These are phyloP conservation scores for Polydrusus tereticollis DNA, from an alignment of 2,888 invertebrate genomes.

Conservation along the genomic window DNA sequence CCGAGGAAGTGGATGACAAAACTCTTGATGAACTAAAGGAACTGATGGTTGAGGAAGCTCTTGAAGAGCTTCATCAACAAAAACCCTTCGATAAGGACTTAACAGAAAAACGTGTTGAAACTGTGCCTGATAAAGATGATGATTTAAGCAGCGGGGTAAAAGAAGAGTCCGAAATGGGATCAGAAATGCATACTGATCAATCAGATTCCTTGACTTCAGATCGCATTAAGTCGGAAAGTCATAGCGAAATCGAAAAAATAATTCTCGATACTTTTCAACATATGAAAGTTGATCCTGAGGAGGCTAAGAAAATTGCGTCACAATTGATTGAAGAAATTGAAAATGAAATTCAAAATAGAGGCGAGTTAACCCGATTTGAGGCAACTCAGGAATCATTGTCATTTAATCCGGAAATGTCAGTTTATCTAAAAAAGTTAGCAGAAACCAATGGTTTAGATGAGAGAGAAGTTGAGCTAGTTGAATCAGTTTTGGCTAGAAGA, in stretches of 20 bases:
- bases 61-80: slow-evolving; percentile 33
- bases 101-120: neutral
- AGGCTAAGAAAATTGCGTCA: slow-evolving; percentile 69
- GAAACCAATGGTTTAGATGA: slow-evolving; percentile 68
- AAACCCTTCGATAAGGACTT: slow-evolving; percentile 15
- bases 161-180: slow-evolving; percentile 64
- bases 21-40: slow-evolving; percentile 46
- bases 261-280: slow-evolving; percentile 65
- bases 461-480: slow-evolving; percentile 67
- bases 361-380: slow-evolving; percentile 40
- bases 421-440: slow-evolving; percentile 66
- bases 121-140: slow-evolving; percentile 62
- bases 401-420: slow-evolving; percentile 64
- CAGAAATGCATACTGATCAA: slow-evolving; percentile 65
- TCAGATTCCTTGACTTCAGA: slow-evolving; percentile 64
- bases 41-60: slow-evolving; percentile 47
- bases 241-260: slow-evolving; percentile 65
- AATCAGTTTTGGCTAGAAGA: slow-evolving; percentile 68
- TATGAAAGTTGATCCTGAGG: slow-evolving; percentile 67
- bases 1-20: slow-evolving; percentile 44
- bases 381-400: slow-evolving; percentile 38
- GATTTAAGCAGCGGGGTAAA: slow-evolving; percentile 62
- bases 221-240: slow-evolving; percentile 63
- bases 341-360: slow-evolving; percentile 68
- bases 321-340: slow-evolving; percentile 71